Evolutionary conservation across 2,888 invertebrate species (phyloP).

Genomic region (Deroplatys truncata): DNA sequence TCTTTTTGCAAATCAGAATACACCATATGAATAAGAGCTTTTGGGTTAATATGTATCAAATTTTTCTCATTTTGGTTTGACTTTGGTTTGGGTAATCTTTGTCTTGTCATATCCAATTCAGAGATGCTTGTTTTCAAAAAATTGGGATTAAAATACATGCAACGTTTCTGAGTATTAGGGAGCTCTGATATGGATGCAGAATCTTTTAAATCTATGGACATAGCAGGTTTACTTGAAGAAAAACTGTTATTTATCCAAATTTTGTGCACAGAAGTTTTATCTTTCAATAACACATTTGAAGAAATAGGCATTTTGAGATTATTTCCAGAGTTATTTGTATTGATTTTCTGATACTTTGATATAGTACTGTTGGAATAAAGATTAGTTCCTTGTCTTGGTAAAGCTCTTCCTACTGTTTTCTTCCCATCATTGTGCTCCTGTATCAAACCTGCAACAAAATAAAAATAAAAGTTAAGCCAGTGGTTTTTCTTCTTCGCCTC

Average conservation of each 20-base stretch:
- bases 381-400: not conserved
- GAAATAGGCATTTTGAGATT: not conserved
- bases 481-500: too few species aligned
- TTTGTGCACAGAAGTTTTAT: not conserved
- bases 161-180: not conserved
- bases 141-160: slow-evolving; percentile 1
- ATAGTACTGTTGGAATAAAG: not conserved
- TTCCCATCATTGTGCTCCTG: not conserved
- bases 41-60: slow-evolving; percentile 21
- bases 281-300: not conserved
- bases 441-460: not conserved
- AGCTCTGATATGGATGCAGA: not conserved
- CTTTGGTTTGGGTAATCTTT: not conserved
- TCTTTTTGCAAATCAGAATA: not conserved
- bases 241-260: not conserved
- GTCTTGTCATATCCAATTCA: not conserved
- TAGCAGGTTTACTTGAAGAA: not conserved
- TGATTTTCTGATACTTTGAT: not conserved
- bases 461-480: not conserved
- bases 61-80: not conserved
- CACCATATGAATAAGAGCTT: slow-evolving; percentile 12
- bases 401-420: not conserved
- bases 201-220: not conserved
- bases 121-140: not conserved
- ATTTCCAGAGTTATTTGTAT: not conserved